These are phyloP conservation scores for Disparrhopalites patrizii DNA, from an alignment of 2,888 invertebrate genomes.

Conservation along the genomic window DNA sequence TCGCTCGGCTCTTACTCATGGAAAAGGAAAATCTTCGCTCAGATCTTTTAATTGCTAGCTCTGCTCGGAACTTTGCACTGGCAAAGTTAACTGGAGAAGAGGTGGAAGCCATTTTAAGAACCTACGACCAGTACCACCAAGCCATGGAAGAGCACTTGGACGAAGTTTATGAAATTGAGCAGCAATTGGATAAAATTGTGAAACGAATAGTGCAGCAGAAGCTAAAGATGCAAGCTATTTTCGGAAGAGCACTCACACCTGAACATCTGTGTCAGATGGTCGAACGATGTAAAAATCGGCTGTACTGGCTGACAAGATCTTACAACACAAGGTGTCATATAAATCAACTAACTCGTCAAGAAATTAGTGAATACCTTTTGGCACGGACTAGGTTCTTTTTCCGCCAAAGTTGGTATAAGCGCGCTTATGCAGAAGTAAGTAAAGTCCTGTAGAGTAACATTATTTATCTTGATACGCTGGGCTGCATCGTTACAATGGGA, in stretches of 20 bases:
- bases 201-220: constrained; percentile 16
- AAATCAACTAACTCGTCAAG: constrained; percentile 6
- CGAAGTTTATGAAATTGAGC: constrained; percentile 17
- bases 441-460: not conserved
- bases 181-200: constrained; percentile 20
- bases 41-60: constrained; percentile 8
- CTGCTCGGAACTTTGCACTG: not conserved
- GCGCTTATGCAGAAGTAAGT: constrained; percentile 11
- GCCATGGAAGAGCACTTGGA: constrained; percentile 17
- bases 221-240: constrained; percentile 1
- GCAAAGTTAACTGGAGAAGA: not conserved
- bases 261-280: not conserved
- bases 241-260: not conserved
- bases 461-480: not conserved
- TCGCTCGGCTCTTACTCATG: not conserved
- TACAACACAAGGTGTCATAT: constrained; percentile 17
- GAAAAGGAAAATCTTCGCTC: constrained; percentile 17
- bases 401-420: constrained; percentile 9
- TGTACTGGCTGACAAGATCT: constrained; percentile 7
- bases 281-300: not conserved
- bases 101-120: constrained; percentile 4
- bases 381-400: constrained; percentile 15
- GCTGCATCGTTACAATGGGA: not conserved
- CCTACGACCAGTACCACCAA: not conserved
- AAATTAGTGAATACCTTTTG: constrained; percentile 9